Base-by-base conservation (phyloP, 1,140 invertebrate genomes). In the Pogonomyrmex californicus region DNA sequence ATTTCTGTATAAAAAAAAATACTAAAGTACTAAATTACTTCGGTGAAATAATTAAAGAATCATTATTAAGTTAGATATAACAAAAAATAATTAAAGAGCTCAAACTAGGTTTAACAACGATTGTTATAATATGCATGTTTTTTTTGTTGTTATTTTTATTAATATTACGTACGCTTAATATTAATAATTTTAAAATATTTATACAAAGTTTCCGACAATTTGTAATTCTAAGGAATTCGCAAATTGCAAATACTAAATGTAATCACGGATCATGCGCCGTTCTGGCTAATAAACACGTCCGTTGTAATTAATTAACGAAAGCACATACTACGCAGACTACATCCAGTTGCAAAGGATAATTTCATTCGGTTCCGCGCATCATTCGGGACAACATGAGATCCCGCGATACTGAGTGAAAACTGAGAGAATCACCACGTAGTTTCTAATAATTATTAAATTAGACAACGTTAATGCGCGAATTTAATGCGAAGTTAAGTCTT, bases 271-370 rank as follows among this genome's bases (percentile, higher is more conserved):
- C 70, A 49, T 36, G 41, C 54, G 51, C 36, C 54, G 12, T 30
- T 38, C 54, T 38, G 12, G 41, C 36, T 73, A 82, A 83, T 83
- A 83, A 83, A 83, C 79, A 83, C 68, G 79, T 75, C 41, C 54
- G 68, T 60, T 36, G 68, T 83, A 83, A 83, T 75, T 83, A 83
- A 83, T 83, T 83, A 75, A 83, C 68, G 56, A 75, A 60, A 83
- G 41, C 41, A 73, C 51, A 73, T 23, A 38, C n/a, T n/a, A 60
- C 54, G 44, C 54, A 23, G 17, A 62, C 41, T 75, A 49, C 68
- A 30, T 73, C 41, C 17, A 47, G 65, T 23, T 83, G 56, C 44
- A 9, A 62, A 49, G 79, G 79, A 83, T 83, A 83, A 83, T 83
- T 68, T 60, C 68, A 60, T 75, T 75, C 79, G 30, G 54, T 49